A percentile compares a stretch with the other conserved stretches of the same genome.
Conservation (phyloP, 1,140 invertebrate species). For the Helicoverpa armigera region DNA sequence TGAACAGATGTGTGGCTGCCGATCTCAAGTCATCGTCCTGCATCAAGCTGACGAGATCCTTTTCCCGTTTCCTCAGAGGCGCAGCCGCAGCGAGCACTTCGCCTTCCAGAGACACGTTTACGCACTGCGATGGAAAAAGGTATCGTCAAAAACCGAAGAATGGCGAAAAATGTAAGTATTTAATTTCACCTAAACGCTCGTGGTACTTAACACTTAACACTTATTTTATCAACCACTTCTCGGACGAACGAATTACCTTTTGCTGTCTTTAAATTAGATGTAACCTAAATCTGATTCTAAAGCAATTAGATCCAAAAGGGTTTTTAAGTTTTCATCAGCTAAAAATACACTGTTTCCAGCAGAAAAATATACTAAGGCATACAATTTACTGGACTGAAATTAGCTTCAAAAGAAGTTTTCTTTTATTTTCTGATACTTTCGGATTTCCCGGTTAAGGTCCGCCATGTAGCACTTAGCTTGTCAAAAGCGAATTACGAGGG, state of each 20-base stretch:
- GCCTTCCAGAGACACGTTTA: slow-evolving; percentile 74
- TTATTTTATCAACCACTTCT: no score
- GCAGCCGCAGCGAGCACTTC: slow-evolving; percentile 68
- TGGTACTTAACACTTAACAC: no score
- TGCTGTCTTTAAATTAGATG: no score
- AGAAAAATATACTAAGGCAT: not conserved
- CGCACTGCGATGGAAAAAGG: slow-evolving; percentile 65
- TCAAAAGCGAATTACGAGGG: slow-evolving; percentile 24
- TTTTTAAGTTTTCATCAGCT: not conserved
- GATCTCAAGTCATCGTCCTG: slow-evolving; percentile 75
- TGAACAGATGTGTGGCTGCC: slow-evolving; percentile 74
- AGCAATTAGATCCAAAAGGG: not conserved
- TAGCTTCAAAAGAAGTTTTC: slow-evolving; percentile 3
- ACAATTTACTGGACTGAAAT: slow-evolving; percentile 4
- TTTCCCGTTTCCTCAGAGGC: slow-evolving; percentile 70
- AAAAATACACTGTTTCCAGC: not conserved
- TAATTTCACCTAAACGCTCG: no score
- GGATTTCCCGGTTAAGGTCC: slow-evolving; percentile 3
- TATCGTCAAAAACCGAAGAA: not conserved
- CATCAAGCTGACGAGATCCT: slow-evolving; percentile 77
- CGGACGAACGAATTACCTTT: no score
- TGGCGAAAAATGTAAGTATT: no score
- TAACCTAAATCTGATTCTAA: no score
- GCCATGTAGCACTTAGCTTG: slow-evolving; percentile 34
- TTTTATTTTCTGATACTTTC: slow-evolving; percentile 13